Conservation (phyloP, 2,113 vertebrate genomes). For the Rana temporaria region DNA sequence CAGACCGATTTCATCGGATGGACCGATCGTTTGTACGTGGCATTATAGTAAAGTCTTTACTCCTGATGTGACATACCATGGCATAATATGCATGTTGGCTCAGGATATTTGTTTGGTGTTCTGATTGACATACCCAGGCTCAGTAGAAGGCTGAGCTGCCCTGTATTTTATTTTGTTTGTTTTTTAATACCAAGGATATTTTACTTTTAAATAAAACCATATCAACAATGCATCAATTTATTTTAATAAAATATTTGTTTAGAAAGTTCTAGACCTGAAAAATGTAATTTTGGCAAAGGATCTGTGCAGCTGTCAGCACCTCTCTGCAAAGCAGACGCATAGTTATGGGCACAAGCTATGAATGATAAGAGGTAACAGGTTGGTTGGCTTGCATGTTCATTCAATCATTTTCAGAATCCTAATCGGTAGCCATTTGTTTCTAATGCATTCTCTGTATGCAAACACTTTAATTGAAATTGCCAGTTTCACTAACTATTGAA, state of each 20-base stretch:
- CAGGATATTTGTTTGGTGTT: no score
- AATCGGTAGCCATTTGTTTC: conserved; percentile 15
- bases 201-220: not conserved
- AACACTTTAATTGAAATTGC: not conserved
- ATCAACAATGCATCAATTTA: not conserved
- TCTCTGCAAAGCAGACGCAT: conserved; percentile 15
- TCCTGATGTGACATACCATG: no score
- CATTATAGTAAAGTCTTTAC: no score
- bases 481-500: not conserved
- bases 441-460: not conserved
- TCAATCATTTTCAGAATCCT: conserved; percentile 29
- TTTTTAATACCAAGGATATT: not conserved
- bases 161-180: not conserved
- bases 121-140: no score
- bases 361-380: conserved; percentile 46
- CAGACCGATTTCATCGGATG: no score
- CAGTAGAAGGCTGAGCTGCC: no score
- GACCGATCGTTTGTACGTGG: no score
- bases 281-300: conserved; percentile 23
- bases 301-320: conserved; percentile 34
- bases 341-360: conserved; percentile 20
- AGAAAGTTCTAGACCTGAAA: conserved; percentile 7
- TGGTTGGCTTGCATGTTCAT: conserved; percentile 25
- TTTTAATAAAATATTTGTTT: conserved; percentile 36
- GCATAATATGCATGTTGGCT: no score